Conservation (phyloP, 2,113 vertebrate species). For the Eclectus roratus region DNA sequence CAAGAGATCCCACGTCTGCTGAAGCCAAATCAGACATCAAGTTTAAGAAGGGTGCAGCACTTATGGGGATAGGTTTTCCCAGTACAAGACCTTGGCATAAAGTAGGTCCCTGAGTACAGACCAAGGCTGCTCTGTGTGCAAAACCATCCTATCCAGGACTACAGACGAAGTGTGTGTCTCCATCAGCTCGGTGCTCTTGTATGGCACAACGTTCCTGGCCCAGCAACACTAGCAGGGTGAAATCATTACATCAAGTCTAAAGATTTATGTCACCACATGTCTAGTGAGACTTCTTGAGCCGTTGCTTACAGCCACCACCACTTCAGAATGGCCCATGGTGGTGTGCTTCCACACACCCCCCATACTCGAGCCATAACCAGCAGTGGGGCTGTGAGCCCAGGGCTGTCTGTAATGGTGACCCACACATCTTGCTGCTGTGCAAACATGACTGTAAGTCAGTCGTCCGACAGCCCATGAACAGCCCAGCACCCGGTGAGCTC, state of each 20-base stretch:
- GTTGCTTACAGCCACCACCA: not conserved
- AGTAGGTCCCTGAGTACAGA: not conserved
- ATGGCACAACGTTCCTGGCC: not conserved
- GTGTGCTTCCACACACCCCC: not conserved
- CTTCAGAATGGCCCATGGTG: not conserved
- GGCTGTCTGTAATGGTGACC: not conserved
- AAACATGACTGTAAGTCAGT: not conserved
- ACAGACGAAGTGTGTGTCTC: not conserved
- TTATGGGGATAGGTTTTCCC: fast-evolving
- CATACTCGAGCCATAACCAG: not conserved
- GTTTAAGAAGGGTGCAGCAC: not conserved
- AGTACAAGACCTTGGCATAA: not conserved
- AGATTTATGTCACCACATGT: no score
- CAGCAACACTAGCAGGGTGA: not conserved
- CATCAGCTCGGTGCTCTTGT: fast-evolving
- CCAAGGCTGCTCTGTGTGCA: not conserved
- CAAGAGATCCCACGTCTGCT: not conserved
- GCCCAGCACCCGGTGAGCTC: no score
- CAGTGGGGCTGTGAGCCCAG: not conserved
- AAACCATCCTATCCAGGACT: not conserved
- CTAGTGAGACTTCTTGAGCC: not conserved
- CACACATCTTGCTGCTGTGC: not conserved
- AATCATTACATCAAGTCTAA: not conserved
- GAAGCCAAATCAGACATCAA: not conserved
- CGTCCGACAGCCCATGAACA: not conserved